Percentiles rank a stretch among this genome's conserved stretches.
Evolutionary conservation across 1,140 invertebrate species (phyloP).

Genomic region (Lordiphosa clarofinis): DNA sequence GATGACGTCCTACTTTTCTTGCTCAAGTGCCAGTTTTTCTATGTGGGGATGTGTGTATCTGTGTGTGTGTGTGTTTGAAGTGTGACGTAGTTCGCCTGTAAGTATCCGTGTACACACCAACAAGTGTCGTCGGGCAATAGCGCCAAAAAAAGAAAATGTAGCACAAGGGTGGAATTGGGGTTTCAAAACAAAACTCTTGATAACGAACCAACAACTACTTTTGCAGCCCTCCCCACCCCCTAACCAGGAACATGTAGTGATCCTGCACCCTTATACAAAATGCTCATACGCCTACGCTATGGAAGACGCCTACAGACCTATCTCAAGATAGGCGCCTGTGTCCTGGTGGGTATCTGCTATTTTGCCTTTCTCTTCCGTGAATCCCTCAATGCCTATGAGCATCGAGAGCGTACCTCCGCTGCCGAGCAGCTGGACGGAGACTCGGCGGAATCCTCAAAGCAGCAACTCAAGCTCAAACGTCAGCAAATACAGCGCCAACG

Average conservation of each 20-base stretch:
- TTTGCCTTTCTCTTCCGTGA: conserved; percentile 74
- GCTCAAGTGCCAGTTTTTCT: no score
- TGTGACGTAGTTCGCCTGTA: conserved; percentile 54
- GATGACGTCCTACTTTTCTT: conserved; percentile 64
- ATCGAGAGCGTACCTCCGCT: conserved; percentile 46
- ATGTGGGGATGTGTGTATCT: conserved; percentile 13
- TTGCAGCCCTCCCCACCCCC: no score
- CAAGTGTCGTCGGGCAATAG: conserved; percentile 51
- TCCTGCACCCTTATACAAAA: conserved; percentile 27
- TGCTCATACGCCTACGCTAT: conserved; percentile 66
- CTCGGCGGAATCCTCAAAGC: conserved; percentile 38
- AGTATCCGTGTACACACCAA: conserved; percentile 54
- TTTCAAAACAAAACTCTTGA: conserved; percentile 4
- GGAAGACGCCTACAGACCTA: conserved; percentile 68
- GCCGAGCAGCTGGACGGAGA: conserved; percentile 38
- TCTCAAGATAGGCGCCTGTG: conserved; percentile 62
- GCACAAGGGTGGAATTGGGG: not conserved
- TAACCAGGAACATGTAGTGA: conserved; percentile 37
- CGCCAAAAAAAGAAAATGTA: conserved; percentile 28
- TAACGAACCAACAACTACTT: no score
- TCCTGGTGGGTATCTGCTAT: conserved; percentile 66
- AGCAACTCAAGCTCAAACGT: conserved; percentile 53
- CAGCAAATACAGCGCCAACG: conserved; percentile 52
- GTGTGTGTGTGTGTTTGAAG: conserved; percentile 31
- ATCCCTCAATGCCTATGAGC: conserved; percentile 71